Conservation (phyloP, 2,113 vertebrate genomes). For the Pelvicachromis taeniatus region DNA sequence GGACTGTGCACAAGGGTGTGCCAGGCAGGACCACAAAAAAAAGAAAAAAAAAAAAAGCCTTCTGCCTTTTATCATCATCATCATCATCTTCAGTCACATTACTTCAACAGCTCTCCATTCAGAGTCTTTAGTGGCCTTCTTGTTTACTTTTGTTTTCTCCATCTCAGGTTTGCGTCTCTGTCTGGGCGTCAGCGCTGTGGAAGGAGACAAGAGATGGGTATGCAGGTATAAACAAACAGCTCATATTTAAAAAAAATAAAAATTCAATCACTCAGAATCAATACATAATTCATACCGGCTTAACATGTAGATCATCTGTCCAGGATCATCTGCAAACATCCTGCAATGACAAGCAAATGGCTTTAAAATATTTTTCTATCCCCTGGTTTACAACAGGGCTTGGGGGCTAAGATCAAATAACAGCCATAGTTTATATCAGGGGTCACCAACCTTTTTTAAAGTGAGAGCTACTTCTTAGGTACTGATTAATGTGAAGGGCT, state of each 20-base stretch:
- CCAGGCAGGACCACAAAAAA: neutral
- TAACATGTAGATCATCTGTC: constrained; percentile 71
- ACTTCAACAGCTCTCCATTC: neutral
- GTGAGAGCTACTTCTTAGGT: no score
- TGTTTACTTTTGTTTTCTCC: neutral
- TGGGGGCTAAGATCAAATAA: neutral
- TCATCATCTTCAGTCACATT: neutral
- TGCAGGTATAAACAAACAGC: neutral
- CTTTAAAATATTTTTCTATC: neutral
- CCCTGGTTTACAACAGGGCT: neutral
- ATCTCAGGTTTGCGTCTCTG: constrained; percentile 39
- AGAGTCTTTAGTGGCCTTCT: neutral
- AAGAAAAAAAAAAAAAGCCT: neutral
- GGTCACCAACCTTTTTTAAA: no score
- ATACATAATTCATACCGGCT: constrained; percentile 57
- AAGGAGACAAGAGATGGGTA: neutral
- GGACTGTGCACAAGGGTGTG: neutral
- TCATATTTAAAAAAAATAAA: neutral
- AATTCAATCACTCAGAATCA: neutral
- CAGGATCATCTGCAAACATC: constrained; percentile 69
- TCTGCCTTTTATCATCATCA: neutral
- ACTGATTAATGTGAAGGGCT: no score
- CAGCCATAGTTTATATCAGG: neutral
- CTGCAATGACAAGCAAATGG: constrained; percentile 37
- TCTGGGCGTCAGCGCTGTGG: constrained; percentile 28